Conservation (phyloP, 2,797 vertebrate genomes). For the Limosa lapponica region DNA sequence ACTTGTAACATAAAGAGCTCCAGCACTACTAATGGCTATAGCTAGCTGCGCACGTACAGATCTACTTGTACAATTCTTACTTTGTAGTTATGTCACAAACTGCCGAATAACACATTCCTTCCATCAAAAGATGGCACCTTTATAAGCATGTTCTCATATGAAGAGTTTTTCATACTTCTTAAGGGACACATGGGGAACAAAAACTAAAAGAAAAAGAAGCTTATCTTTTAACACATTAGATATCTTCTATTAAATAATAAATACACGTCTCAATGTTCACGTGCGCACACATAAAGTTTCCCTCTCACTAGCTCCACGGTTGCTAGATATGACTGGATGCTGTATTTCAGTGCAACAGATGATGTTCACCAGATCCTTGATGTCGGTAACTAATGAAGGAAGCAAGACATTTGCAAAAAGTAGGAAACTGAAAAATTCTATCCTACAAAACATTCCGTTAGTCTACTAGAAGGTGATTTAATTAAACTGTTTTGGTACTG, state of each 20-base stretch:
- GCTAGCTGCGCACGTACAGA: rapidly evolving
- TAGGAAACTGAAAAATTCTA: background rate
- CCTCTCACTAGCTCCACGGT: background rate
- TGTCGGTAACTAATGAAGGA: background rate
- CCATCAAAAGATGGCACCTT: conserved; percentile 1
- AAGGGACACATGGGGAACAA: conserved; percentile 1
- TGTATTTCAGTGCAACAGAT: background rate
- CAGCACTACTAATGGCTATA: background rate
- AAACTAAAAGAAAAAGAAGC: conserved; percentile 20
- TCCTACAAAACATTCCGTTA: background rate
- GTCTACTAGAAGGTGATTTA: background rate
- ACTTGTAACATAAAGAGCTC: background rate
- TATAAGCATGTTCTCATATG: background rate
- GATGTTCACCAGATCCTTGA: background rate
- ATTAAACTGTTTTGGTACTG: background rate
- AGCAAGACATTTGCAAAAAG: background rate
- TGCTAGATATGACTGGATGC: background rate
- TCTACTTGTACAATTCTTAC: background rate
- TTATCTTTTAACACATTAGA: background rate
- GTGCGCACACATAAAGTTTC: background rate
- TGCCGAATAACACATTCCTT: background rate
- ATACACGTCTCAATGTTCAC: background rate
- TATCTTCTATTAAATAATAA: background rate
- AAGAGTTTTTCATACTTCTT: conserved; percentile 12
- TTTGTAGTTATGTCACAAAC: conserved; percentile 2